Base-by-base conservation (phyloP, 2,888 invertebrate genomes). In the Morpho deidamia region DNA sequence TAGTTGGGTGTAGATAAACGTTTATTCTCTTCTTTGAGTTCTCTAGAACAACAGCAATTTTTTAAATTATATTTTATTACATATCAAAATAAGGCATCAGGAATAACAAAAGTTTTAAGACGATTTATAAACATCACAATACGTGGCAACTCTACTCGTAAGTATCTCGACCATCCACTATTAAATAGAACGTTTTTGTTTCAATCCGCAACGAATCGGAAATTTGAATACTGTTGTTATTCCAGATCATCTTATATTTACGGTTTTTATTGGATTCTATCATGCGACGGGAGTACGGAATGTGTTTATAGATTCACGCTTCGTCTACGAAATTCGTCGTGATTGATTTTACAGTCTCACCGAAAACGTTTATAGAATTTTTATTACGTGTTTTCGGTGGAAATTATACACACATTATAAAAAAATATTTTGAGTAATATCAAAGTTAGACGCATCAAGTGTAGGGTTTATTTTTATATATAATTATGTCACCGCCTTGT, bases 111-210 rank as follows among this genome's bases (percentile, higher is more conserved):
- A 5, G 23, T 23, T 11, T 11, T 34, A 14, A 37, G 5, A 11
- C 12, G 8, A 12, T 45, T n/a, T n/a, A 1, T 7, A 8, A 38
- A 46, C 14, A 4, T 2, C 7, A 33, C 9, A 9, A 40, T 8
- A 33, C 35, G 7, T 49, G 42, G 41, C 9, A 5, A 14, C 3
- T 12, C 42, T 42, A 49, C 35, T 49, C 8, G 42, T 12, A 14
- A 14, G 48, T 81, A 81, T 80, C 78, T 68, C 68, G 70, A 73
- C 73, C 71, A 79, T 76, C 76, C 75, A 80, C 79, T 85, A 83
- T 83, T 83, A 85, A 87, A 85, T 83, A 83, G 82, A 85, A 79
- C 83, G 88, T 85, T 89, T 83, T 85, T 83, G 85, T 88, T 88
- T 89, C 84, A 89, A 88, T 80, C 85, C 82, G 87, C 74, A 70